Percentiles rank a stretch among this genome's conserved stretches.
phyloP scores from a whole-genome alignment of 2,888 invertebrate genomes.

The Eupelmus urozonus region DNA sequence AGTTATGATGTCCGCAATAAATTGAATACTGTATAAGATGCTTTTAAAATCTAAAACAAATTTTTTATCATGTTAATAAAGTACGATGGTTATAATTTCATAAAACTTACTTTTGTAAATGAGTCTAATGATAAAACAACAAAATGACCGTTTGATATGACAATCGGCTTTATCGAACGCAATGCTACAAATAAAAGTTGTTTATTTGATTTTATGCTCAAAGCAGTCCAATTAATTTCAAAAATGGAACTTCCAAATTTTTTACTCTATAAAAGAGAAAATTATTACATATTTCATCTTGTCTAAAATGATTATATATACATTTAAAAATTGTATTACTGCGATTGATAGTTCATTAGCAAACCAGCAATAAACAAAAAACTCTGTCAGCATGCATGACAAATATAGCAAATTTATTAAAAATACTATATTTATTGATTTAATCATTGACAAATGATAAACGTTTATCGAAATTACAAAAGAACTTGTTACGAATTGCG shows the following conservation, averaged over 20 bases:
- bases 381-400: slow-evolving; percentile 42
- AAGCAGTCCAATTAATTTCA: slow-evolving; percentile 32
- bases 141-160: slow-evolving; percentile 26
- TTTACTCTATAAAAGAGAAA: slow-evolving; percentile 48
- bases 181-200: slow-evolving; percentile 29
- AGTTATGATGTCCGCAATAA: slow-evolving; percentile 10
- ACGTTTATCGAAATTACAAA: slow-evolving; percentile 28
- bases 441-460: slow-evolving; percentile 34
- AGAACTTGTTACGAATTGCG: slow-evolving; percentile 32
- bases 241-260: slow-evolving; percentile 16
- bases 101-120: slow-evolving; percentile 37
- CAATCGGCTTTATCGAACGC: slow-evolving; percentile 25
- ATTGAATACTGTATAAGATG: slow-evolving; percentile 47
- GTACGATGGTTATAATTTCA: neutral
- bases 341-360: slow-evolving; percentile 49
- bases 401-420: slow-evolving; percentile 41
- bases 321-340: slow-evolving; percentile 9
- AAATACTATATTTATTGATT: neutral
- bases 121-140: slow-evolving; percentile 37
- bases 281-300: too few relatives aligned
- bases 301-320: neutral
- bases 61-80: neutral
- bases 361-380: slow-evolving; percentile 51
- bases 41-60: slow-evolving; percentile 42
- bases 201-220: slow-evolving; percentile 8